Conservation (phyloP, 1,140 invertebrate species). For the Brachionus manjavacas region DNA sequence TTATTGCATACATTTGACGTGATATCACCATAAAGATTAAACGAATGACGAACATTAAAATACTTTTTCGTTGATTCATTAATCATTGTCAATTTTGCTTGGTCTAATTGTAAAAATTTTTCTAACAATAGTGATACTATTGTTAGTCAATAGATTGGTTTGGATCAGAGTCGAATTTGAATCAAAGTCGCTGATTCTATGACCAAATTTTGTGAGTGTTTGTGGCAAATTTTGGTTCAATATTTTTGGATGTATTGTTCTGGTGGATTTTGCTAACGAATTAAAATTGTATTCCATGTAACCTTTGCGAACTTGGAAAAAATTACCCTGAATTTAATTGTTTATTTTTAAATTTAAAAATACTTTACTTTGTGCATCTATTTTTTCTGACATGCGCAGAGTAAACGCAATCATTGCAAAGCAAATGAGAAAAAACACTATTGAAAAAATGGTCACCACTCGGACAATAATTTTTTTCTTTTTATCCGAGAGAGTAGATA, state of each 20-base stretch:
- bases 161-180: background rate
- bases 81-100: background rate
- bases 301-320: slow-evolving; percentile 3
- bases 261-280: background rate
- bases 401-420: slow-evolving; percentile 42
- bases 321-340: background rate
- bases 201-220: background rate
- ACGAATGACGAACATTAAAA: background rate
- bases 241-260: background rate
- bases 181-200: background rate
- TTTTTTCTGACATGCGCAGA: slow-evolving; percentile 38
- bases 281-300: slow-evolving; percentile 35
- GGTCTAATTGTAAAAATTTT: background rate
- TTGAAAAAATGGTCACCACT: slow-evolving; percentile 35
- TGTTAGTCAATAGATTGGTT: background rate
- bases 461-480: slow-evolving; percentile 42
- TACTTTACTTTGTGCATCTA: slow-evolving; percentile 40
- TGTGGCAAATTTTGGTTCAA: background rate
- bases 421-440: slow-evolving; percentile 37
- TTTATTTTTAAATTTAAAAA: background rate
- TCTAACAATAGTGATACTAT: background rate
- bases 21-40: background rate
- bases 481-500: slow-evolving; percentile 30
- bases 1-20: background rate
- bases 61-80: background rate